Evolutionary conservation across 2,888 invertebrate species (phyloP), one percentile per base, ranked within the genome.

Genomic region (Torymus texanus): DNA sequence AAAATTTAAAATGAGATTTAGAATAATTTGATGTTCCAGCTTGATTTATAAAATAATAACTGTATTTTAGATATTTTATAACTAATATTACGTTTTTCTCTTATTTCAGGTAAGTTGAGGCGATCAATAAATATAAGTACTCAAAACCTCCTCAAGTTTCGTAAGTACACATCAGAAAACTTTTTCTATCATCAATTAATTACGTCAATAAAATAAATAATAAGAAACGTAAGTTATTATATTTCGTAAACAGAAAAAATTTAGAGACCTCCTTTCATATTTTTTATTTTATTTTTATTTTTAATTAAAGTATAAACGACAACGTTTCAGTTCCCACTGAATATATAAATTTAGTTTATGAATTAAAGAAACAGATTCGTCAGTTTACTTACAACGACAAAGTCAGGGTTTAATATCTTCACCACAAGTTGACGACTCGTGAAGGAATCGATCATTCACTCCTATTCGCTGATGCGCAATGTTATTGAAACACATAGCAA

Each of bases 51-150:
- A 41, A 41, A 41, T 41, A 41, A 8, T 41, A 29, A 29, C 29
- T 29, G 29, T 29, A 41, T 41, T 41, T 55, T 8, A 59, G 41
- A 21, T 59, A 75, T 53, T 29, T 29, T 24, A 68, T 53, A 12
- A 53, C n/a, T 70, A 70, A 72, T 72, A 2, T 5, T 18, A 51
- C 51, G 41, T 41, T 56, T 63, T 14, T 21, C 65, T 68, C 41
- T 29, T 74, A 68, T 74, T 78, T 41, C 79, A 79, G 79, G 74
- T 79, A 63, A 58, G 79, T 61, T 11, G 41, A 56, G 41, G 21
- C 21, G 29, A 41, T 59, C 59, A 29, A 21, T 74, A 65, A 73
- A 62, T 53, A 5, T 53, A 53, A 24, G 41, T 29, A 59, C 55
- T 10, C 53, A 62, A 21, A 67, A 14, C 11, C 13, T n/a, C 5